Evolutionary conservation across 2,113 vertebrate species (phyloP), one percentile per base, ranked within the genome.

Genomic region (Oryzias melastigma): DNA sequence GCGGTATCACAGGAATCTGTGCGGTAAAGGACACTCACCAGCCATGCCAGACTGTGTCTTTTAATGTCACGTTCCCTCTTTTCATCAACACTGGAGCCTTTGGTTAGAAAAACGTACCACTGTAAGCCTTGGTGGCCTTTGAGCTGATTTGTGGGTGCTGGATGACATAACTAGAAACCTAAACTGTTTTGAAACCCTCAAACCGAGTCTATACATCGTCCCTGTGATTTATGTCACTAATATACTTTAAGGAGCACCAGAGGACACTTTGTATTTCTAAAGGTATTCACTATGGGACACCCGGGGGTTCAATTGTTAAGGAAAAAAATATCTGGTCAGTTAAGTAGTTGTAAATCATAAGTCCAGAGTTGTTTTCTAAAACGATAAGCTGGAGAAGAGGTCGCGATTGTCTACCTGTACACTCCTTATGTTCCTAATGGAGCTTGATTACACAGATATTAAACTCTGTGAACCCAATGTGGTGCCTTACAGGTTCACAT

Each of bases 1-100:
- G 85, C 84, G 75, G 72, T 89, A 90, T 92, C 87, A 80, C 87
- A 85, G 87, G 90, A 89, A 91, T 89, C 85, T 87, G 84, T 73
- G 87, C 80, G 87, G 83, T 78, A 85, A 85, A 86, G 87, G 88
- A 87, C 84, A 87, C 80, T 88, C 76, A 62, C 64, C 81, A 89
- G 88, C 81, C 73, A 40, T 25, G 71, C 73, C 71, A 77, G 63
- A 72, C 78, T 2, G 6, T 73, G 62, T 85, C 87, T 82, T 83
- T 71, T 78, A 82, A 77, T 82, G 76, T 78, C 82, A 78, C 54
- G 52, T 71, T 66, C 72, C 10, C 48, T 83, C 62, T 75, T 81
- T 77, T 79, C 75, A 67, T 66, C 68, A 74, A 59, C 78, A 74
- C 42, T 47, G 14, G 35, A 52, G 56, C 13, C 63, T 48, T 65